Percentiles rank a stretch among this genome's conserved stretches.
These are phyloP conservation scores for Agrochola circellaris DNA, from an alignment of 2,888 invertebrate species.

Conservation along the genomic window DNA sequence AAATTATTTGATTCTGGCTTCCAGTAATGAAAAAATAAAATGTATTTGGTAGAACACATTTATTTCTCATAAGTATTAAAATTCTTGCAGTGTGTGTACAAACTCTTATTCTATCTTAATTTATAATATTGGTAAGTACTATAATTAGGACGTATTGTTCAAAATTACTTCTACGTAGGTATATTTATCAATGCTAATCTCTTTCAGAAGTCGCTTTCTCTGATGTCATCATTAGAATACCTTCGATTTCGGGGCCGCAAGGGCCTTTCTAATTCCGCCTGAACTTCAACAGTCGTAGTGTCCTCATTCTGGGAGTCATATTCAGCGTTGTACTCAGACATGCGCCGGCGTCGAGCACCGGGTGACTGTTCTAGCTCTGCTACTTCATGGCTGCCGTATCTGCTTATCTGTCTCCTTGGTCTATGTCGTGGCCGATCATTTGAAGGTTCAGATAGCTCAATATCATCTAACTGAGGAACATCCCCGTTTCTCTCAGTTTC, in stretches of 20 bases:
- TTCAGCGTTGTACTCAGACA: conserved; percentile 81
- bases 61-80: conserved; percentile 29
- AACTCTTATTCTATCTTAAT: conserved; percentile 40
- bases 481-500: conserved; percentile 87
- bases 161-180: conserved; percentile 14
- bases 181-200: conserved; percentile 40
- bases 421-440: conserved; percentile 73
- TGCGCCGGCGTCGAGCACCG: conserved; percentile 83
- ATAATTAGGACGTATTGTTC: conserved; percentile 12
- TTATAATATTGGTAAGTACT: neutral
- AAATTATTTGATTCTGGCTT: neutral
- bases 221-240: conserved; percentile 83
- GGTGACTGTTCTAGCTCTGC: conserved; percentile 86
- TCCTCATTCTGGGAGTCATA: conserved; percentile 65
- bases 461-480: conserved; percentile 78
- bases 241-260: conserved; percentile 79
- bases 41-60: conserved; percentile 18
- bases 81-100: conserved; percentile 28
- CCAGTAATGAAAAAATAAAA: neutral
- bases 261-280: conserved; percentile 80
- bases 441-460: conserved; percentile 78
- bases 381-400: conserved; percentile 87
- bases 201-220: conserved; percentile 86
- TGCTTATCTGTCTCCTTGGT: conserved; percentile 76
- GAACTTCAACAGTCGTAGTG: conserved; percentile 79